phyloP scores from a whole-genome alignment of 23 tunicate species.

The Trididemnum clinides region DNA sequence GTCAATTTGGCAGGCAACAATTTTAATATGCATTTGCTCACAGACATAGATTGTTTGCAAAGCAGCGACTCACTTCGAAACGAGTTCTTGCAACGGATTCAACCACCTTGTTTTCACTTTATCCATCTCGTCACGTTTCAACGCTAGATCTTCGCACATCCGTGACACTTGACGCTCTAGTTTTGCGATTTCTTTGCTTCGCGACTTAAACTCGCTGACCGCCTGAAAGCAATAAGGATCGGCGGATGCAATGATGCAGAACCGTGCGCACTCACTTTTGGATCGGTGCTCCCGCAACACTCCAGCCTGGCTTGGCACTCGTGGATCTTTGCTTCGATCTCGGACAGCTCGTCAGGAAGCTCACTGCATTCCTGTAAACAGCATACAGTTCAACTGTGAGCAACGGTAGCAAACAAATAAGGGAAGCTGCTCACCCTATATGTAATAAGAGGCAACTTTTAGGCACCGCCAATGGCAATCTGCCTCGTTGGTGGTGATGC shows the following conservation, averaged over 20 bases:
- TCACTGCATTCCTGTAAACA: constrained; percentile 39
- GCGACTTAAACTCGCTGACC: constrained; percentile 59
- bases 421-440: too few relatives aligned
- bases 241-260: neutral
- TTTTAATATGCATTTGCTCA: too few relatives aligned
- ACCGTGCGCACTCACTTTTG: constrained; percentile 32
- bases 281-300: constrained; percentile 76
- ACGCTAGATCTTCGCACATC: neutral
- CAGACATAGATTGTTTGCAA: too few relatives aligned
- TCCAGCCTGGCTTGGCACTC: constrained; percentile 65
- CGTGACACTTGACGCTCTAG: constrained; percentile 49
- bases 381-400: too few relatives aligned
- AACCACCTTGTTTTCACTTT: constrained; percentile 66
- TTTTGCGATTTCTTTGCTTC: constrained; percentile 61
- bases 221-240: constrained; percentile 47
- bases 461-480: too few relatives aligned
- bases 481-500: too few relatives aligned
- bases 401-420: too few relatives aligned
- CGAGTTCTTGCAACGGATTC: constrained; percentile 40
- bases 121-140: constrained; percentile 44
- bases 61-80: constrained; percentile 30
- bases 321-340: constrained; percentile 63
- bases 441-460: too few relatives aligned
- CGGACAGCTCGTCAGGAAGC: constrained; percentile 56
- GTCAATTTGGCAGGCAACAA: too few relatives aligned